Conservation (phyloP, 2,888 invertebrate genomes). For the Cosmopolites sordidus region DNA sequence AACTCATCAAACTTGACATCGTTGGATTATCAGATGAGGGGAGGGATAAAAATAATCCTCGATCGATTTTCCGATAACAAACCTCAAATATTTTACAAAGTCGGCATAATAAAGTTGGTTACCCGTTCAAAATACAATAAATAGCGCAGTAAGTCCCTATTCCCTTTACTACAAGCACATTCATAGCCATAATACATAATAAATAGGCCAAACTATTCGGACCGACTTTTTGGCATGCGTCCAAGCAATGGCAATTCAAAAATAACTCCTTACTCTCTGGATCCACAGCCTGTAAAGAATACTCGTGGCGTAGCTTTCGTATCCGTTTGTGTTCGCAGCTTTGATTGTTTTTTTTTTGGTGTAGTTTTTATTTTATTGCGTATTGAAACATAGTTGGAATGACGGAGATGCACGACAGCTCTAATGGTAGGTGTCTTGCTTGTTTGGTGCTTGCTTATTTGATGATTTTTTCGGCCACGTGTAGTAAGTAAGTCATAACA, state of each 20-base stretch:
- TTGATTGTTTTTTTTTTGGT: constrained; percentile 18
- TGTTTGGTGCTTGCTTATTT: no score
- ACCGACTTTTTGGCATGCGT: constrained; percentile 12
- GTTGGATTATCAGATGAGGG: no score
- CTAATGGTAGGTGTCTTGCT: constrained; percentile 17
- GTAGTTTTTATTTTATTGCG: no score
- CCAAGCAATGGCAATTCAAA: constrained; percentile 18
- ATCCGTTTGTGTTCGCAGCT: neutral
- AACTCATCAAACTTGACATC: no score
- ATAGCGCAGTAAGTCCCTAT: neutral
- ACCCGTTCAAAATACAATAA: no score
- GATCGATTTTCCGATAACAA: no score
- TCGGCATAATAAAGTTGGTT: no score
- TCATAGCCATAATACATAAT: neutral
- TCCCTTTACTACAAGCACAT: neutral
- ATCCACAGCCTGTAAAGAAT: constrained; percentile 17
- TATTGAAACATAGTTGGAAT: neutral
- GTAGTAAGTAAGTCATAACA: no score
- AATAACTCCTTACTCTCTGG: constrained; percentile 22
- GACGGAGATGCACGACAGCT: constrained; percentile 10
- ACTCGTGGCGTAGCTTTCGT: constrained; percentile 9
- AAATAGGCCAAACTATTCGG: constrained; percentile 10
- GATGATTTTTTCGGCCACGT: no score
- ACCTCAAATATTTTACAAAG: no score
- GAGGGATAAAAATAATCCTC: no score